Conservation (phyloP, 1,140 invertebrate genomes). For the Macrosteles quadrilineatus region DNA sequence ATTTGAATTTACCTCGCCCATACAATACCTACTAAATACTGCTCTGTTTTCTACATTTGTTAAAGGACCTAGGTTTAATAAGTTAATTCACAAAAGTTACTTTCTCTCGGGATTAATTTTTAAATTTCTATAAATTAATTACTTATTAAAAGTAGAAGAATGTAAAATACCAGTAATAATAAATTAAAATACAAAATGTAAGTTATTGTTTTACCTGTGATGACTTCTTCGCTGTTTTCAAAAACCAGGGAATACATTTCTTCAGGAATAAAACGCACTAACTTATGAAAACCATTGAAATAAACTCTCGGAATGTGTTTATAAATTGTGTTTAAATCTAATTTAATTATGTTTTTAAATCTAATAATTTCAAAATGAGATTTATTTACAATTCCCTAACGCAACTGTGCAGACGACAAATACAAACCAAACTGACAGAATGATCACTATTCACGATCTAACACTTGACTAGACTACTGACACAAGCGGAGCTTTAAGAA, state of each 20-base stretch:
- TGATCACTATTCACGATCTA: no score
- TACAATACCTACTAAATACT: no score
- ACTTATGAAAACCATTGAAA: background rate
- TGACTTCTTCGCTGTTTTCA: background rate
- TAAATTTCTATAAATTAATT: no score
- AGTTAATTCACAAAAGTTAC: no score
- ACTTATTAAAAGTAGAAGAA: no score
- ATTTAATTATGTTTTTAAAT: background rate
- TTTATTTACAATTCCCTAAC: background rate
- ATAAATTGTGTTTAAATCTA: background rate
- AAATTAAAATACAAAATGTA: background rate
- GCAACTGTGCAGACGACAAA: conserved; percentile 1
- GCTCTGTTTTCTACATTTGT: no score
- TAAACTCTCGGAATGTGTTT: background rate
- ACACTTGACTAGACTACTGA: no score
- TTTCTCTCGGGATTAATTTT: no score
- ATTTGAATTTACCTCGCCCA: no score
- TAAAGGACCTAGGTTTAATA: no score
- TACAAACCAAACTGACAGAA: background rate
- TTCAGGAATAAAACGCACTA: background rate
- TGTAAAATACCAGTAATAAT: no score
- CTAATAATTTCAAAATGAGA: background rate
- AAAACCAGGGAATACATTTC: background rate
- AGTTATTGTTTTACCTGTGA: background rate
- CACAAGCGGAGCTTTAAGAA: no score